Base-by-base conservation (phyloP, 2,888 invertebrate genomes). In the Chaitophorus viminalis region DNA sequence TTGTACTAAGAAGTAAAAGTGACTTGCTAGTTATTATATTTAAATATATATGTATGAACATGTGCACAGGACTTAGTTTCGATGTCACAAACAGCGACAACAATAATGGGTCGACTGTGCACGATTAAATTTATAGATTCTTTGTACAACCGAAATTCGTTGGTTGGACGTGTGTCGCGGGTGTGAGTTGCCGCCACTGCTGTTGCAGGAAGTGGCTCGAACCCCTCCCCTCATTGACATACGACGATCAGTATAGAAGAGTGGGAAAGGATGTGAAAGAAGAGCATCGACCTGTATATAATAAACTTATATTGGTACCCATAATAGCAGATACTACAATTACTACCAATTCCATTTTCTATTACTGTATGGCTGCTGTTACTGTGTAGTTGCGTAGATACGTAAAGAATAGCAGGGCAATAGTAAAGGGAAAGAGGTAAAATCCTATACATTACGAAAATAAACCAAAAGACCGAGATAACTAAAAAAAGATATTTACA, bases 231-330 rank as follows among this genome's bases (percentile, higher is more conserved):
- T 46, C 46, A 11, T 14, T 46, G 8, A n/a, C 6, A n/a, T 31
- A 31, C 14, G 29, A 14, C 31, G 70, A 11, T 70, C 31, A 31
- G 29, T 17, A n/a, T n/a, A 3, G 29, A 25, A 68, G 46, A 81
- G 68, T 81, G 81, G 81, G 81, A 68, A 81, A 46, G 39, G 81
- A 81, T n/a, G 18, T 29, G 60, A 25, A 68, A 75, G 74, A 74
- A 83, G 83, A 83, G 60, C 75, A 60, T 83, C 83, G 83, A 83
- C 83, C 83, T 60, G 77, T 29, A 29, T 39, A 4, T 17, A 8
- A 68, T 68, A 60, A 18, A 25, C 21, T 60, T 60, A 60, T 25
- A 60, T n/a, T n/a, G n/a, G n/a, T 60, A 60, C 25, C 6, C 31
- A 31, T 31, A 9, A 17, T 25, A 25, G 60, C 25, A 18, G 60